Percentiles rank a stretch among this genome's conserved stretches.
Evolutionary conservation across 1,140 invertebrate genomes (phyloP).

Genomic region (Paraescarpia echinospica): DNA sequence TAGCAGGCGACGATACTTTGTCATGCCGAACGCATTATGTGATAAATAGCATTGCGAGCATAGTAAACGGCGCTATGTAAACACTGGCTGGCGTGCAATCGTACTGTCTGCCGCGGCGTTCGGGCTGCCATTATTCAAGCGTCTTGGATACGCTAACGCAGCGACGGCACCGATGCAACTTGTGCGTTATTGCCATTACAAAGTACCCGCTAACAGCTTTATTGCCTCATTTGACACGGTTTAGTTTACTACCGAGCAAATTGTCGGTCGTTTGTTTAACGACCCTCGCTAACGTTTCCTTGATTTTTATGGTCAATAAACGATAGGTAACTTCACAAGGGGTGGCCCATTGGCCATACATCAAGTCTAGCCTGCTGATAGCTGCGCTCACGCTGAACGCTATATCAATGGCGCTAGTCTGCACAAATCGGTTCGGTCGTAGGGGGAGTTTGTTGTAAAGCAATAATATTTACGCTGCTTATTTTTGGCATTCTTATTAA

Average conservation of each 20-base stretch:
- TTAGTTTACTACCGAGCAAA: conserved; percentile 1
- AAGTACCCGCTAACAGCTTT: background rate
- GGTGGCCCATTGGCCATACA: background rate
- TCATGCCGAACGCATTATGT: background rate
- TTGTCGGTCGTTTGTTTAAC: background rate
- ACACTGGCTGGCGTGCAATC: background rate
- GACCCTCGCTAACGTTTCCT: background rate
- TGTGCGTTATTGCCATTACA: background rate
- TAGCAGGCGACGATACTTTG: background rate
- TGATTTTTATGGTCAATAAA: conserved; percentile 6
- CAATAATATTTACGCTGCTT: background rate
- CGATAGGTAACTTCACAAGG: background rate
- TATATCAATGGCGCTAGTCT: background rate
- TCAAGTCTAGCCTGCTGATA: background rate
- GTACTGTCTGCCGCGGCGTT: background rate
- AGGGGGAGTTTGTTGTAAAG: background rate
- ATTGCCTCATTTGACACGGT: background rate
- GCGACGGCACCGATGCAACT: background rate
- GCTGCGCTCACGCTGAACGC: background rate
- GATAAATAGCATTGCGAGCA: background rate
- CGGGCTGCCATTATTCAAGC: background rate
- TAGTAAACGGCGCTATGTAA: conserved; percentile 1
- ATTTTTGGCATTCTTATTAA: background rate
- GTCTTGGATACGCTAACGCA: background rate
- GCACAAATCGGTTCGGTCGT: background rate